Percentiles rank a stretch among this genome's conserved stretches.
These are phyloP conservation scores for Enteromius anoplus DNA, from an alignment of 2,797 vertebrate species.

Conservation along the genomic window DNA sequence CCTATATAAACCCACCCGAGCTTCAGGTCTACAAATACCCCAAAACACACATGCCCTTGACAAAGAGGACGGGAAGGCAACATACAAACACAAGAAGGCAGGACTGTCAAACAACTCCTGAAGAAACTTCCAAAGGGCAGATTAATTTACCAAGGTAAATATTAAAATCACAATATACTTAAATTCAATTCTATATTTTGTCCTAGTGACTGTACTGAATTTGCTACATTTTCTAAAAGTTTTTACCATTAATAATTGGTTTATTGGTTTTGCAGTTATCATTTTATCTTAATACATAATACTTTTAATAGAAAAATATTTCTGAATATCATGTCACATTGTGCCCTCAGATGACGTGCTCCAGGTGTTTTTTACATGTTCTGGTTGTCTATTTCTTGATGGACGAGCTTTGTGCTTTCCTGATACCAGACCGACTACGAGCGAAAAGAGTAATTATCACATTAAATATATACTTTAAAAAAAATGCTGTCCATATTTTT, in stretches of 20 bases:
- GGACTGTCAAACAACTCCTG: neutral
- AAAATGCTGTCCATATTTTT: no score
- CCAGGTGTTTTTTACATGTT: slow-evolving; percentile 68
- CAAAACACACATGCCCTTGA: slow-evolving; percentile 31
- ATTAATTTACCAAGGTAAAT: slow-evolving; percentile 45
- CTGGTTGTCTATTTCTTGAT: slow-evolving; percentile 72
- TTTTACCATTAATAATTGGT: neutral
- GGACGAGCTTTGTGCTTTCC: slow-evolving; percentile 68
- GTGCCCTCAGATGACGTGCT: slow-evolving; percentile 71
- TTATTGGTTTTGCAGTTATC: neutral
- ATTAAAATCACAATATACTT: neutral
- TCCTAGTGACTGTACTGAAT: neutral
- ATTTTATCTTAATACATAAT: neutral
- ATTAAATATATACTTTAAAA: neutral
- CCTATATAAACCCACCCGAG: slow-evolving; percentile 80
- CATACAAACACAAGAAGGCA: slow-evolving; percentile 16
- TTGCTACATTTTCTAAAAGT: neutral
- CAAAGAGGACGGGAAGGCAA: slow-evolving; percentile 56
- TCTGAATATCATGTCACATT: neutral
- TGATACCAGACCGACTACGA: slow-evolving; percentile 61
- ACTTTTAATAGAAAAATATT: neutral
- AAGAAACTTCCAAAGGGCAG: slow-evolving; percentile 4
- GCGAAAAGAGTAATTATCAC: slow-evolving; percentile 67
- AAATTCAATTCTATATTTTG: neutral
- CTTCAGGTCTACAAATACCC: slow-evolving; percentile 75